A percentile compares a stretch with the other conserved stretches of the same genome.
These are phyloP conservation scores for Vidua macroura DNA, from an alignment of 2,113 vertebrate species.

Conservation along the genomic window DNA sequence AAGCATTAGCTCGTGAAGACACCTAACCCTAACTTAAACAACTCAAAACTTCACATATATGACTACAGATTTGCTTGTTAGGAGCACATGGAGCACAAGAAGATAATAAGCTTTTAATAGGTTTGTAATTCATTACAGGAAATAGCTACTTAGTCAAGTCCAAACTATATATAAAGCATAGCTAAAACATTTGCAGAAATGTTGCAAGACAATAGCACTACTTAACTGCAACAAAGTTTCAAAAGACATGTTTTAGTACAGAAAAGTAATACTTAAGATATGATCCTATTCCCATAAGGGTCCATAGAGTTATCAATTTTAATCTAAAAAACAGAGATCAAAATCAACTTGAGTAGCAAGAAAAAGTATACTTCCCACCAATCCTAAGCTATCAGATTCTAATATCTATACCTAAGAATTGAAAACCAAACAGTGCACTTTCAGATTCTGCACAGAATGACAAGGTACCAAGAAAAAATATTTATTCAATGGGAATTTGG, in stretches of 20 bases:
- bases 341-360: not conserved
- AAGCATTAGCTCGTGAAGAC: not conserved
- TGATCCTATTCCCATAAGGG: not conserved
- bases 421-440: not conserved
- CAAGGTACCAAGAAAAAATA: not conserved
- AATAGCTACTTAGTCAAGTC: not conserved
- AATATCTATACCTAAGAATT: not conserved
- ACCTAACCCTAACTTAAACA: not conserved
- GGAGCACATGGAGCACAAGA: not conserved
- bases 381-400: not conserved
- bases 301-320: not conserved
- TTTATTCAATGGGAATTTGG: not conserved
- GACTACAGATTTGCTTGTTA: not conserved
- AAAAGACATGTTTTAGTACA: not conserved
- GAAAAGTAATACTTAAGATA: not conserved
- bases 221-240: not conserved
- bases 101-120: not conserved
- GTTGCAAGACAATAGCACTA: not conserved
- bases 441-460: not conserved
- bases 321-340: not conserved
- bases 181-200: not conserved
- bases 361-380: not conserved
- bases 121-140: conserved; percentile 3
- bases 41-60: not conserved
- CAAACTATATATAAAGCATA: not conserved